Percentiles rank a stretch among this genome's conserved stretches.
Conservation (phyloP, 2,888 invertebrate species). For the Cryptocephalus moraei region DNA sequence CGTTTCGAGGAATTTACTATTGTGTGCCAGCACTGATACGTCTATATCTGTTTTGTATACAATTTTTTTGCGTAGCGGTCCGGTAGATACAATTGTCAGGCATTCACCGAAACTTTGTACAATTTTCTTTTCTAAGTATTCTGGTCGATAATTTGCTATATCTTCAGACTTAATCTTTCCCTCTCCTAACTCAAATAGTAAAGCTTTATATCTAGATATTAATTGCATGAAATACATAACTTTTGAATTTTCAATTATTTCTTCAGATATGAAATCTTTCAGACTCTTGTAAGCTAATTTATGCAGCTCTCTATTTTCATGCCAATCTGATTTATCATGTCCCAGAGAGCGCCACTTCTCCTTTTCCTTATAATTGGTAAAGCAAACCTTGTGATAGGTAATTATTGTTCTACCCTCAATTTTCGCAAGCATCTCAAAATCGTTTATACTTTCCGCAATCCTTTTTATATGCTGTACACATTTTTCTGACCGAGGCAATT, state of each 20-base stretch:
- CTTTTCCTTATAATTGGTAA: too few relatives aligned
- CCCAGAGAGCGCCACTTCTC: too few relatives aligned
- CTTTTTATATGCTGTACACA: too few relatives aligned
- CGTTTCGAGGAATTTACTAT: constrained; percentile 15
- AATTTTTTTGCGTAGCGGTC: constrained; percentile 15
- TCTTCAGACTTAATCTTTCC: constrained; percentile 15
- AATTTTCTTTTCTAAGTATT: constrained; percentile 20
- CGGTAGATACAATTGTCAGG: constrained; percentile 16
- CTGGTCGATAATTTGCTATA: constrained; percentile 18
- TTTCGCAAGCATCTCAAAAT: too few relatives aligned
- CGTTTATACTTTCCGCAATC: too few relatives aligned
- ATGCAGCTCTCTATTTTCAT: too few relatives aligned
- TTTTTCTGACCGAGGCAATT: too few relatives aligned
- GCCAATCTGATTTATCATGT: too few relatives aligned
- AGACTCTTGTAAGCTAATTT: constrained; percentile 9
- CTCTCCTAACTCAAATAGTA: constrained; percentile 20
- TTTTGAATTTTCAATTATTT: constrained; percentile 8
- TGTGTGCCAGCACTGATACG: constrained; percentile 17
- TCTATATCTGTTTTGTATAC: constrained; percentile 19
- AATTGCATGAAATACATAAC: constrained; percentile 10
- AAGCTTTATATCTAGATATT: constrained; percentile 13
- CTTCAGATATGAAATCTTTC: constrained; percentile 8
- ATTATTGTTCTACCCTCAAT: too few relatives aligned
- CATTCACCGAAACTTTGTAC: constrained; percentile 18
- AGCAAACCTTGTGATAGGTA: too few relatives aligned